Evolutionary conservation across 2,797 vertebrate species (phyloP), one percentile per base, ranked within the genome.

Genomic region (Myotis findleyi): DNA sequence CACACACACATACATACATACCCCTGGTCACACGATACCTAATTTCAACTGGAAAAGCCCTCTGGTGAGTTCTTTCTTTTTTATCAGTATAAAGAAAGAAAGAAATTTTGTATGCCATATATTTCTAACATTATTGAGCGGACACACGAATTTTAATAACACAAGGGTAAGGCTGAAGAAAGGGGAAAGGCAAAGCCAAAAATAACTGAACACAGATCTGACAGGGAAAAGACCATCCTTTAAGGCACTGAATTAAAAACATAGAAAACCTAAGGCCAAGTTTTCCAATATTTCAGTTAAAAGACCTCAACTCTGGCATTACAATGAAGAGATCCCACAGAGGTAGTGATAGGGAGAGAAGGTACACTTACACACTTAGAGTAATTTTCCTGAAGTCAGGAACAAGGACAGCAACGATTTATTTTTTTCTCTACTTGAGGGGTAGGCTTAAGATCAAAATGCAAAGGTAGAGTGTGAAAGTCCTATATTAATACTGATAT

Each of bases 201-300:
- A 93, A 79, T 36, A 87, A 73, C 17, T 4, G 38, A 59, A 88
- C 59, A 25, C 21, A 55, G 85, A 73, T 84, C 30, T 36, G 57
- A 96, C 38, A 91, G 80, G 84, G 57, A 87, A 87, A 90, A 75
- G 7, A 83, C 55, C 49, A 27, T 73, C 72, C 91, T 82, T 91
- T 96, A 95, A 96, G 96, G 92, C 92, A 94, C 90, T 88, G 55
- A 85, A 44, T 96, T 96, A 47, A 71, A 89, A 94, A 94, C 6
- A 64, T 4, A 82, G 72, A 89, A 89, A 81, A 38, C 66, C 49
- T n/a, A 79, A 94, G 90, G 55, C 57, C 33, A 89, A 66, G 47
- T 89, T 89, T 36, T 95, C 82, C 71, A 64, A 69, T 13, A 75
- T 59, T 79, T 83, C 47, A 82, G 49, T 83, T 69, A 87, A 33